These are phyloP conservation scores for Apodemia hepburni DNA, from an alignment of 2,888 invertebrate species.

Conservation along the genomic window DNA sequence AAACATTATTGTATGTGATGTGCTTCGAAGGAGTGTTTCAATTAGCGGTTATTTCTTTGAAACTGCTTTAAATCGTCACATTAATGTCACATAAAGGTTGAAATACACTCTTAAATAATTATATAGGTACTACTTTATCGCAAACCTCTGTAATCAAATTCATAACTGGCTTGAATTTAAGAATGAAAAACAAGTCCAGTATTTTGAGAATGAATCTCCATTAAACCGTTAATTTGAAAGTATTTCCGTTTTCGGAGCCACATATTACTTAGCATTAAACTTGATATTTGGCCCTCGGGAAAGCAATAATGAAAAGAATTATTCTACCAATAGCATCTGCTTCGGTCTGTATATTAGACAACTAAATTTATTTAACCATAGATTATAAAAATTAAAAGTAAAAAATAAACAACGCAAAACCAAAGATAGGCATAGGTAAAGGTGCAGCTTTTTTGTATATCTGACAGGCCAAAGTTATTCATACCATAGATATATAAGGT, in stretches of 20 bases:
- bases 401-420: too few species aligned
- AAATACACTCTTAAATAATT: constrained; percentile 13
- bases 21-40: neutral
- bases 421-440: too few species aligned
- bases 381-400: too few species aligned
- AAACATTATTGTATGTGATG: neutral
- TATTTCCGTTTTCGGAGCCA: neutral
- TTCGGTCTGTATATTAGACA: neutral
- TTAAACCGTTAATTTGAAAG: neutral
- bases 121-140: neutral
- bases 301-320: neutral
- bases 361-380: too few species aligned
- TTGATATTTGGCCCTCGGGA: neutral
- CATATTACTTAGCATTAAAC: neutral
- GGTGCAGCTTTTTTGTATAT: too few species aligned
- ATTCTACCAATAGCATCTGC: neutral
- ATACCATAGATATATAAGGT: too few species aligned
- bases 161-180: constrained; percentile 5
- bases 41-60: constrained; percentile 1
- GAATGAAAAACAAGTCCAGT: neutral
- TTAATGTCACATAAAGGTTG: constrained; percentile 11
- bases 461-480: too few species aligned
- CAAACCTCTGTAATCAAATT: constrained; percentile 3
- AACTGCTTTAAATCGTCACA: neutral
- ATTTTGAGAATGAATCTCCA: neutral